These are phyloP conservation scores for Athene cunicularia DNA, from an alignment of 2,113 vertebrate species.

Conservation along the genomic window DNA sequence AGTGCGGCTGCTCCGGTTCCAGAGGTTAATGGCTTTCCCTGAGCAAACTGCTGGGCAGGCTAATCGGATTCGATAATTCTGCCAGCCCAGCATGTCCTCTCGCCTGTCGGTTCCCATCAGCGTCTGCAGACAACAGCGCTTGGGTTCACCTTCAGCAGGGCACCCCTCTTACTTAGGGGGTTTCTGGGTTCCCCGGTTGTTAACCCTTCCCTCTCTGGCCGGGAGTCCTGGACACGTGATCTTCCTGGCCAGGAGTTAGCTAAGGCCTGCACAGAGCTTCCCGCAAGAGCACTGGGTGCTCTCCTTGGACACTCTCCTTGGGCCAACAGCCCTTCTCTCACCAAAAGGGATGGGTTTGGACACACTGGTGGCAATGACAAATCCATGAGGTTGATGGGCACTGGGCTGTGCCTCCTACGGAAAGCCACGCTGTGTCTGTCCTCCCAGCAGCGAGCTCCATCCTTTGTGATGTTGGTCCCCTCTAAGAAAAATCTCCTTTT, in stretches of 20 bases:
- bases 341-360: neutral
- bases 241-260: neutral
- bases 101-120: slow-evolving; percentile 55
- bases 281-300: accelerated
- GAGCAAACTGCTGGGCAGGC: neutral
- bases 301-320: accelerated
- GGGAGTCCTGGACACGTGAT: neutral
- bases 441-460: neutral
- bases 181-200: neutral
- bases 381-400: neutral
- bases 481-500: neutral
- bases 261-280: neutral
- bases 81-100: neutral
- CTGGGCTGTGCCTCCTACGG: accelerated
- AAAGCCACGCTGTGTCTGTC: accelerated
- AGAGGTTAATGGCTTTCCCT: slow-evolving; percentile 67
- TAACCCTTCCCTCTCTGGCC: neutral
- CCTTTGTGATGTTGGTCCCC: accelerated
- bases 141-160: neutral
- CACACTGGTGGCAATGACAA: accelerated
- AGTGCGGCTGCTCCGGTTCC: neutral
- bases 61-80: slow-evolving; percentile 50
- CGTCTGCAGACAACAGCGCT: neutral
- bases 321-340: neutral
- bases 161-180: neutral